Evolutionary conservation across 2,888 invertebrate genomes (phyloP).

Genomic region (Cheilosia grossa): DNA sequence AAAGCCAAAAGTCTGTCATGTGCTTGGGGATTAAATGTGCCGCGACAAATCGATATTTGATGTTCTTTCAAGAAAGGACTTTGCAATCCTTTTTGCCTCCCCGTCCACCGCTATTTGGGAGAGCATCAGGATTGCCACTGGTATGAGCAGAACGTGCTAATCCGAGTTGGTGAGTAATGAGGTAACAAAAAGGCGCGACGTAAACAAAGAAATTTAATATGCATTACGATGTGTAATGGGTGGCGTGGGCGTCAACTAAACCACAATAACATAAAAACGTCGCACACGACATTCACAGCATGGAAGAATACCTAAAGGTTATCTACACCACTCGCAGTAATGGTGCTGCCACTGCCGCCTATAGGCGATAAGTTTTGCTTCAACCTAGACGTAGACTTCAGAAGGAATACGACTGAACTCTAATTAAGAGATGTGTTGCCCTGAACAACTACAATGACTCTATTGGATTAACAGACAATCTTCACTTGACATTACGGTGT

Average conservation of each 20-base stretch:
- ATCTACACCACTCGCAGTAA: not conserved
- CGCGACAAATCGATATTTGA: conserved; percentile 63
- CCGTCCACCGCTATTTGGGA: not conserved
- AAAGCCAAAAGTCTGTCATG: conserved; percentile 44
- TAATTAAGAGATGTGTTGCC: conserved; percentile 30
- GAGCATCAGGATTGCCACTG: not conserved
- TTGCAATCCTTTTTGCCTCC: conserved; percentile 33
- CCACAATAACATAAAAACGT: conserved; percentile 5
- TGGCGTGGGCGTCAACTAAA: not conserved
- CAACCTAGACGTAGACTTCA: conserved; percentile 1
- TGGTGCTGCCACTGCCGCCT: not conserved
- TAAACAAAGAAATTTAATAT: conserved; percentile 67
- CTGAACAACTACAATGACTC: conserved; percentile 3
- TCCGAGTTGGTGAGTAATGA: conserved; percentile 45
- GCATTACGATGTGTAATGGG: conserved; percentile 54
- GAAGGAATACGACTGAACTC: conserved; percentile 16
- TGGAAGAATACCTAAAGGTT: conserved; percentile 13
- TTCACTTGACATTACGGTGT: conserved; percentile 26
- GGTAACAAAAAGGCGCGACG: conserved; percentile 18
- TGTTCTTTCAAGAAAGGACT: conserved; percentile 53
- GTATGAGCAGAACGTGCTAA: not conserved
- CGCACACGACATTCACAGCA: conserved; percentile 20
- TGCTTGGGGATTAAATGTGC: conserved; percentile 43
- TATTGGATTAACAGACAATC: not conserved
- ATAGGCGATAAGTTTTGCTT: conserved; percentile 17